phyloP scores from a whole-genome alignment of 1,140 invertebrate genomes.

The Sitophilus oryzae region DNA sequence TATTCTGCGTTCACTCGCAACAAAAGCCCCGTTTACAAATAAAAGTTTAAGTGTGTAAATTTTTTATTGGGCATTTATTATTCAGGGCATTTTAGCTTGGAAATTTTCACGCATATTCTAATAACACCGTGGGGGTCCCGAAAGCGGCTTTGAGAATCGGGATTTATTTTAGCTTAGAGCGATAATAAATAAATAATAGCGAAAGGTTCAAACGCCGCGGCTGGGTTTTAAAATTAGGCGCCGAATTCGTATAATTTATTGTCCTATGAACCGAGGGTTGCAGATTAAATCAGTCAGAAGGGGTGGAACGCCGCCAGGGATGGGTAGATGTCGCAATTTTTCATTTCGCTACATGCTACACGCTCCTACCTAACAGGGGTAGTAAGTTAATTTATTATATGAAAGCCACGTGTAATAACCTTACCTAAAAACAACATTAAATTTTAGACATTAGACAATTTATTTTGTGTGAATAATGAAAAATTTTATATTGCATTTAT shows the following conservation, averaged over 20 bases:
- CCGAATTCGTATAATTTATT: slow-evolving; percentile 5
- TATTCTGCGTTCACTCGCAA: not conserved
- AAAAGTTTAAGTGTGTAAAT: not conserved
- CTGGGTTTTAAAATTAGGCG: not conserved
- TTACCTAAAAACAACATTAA: too few relatives aligned
- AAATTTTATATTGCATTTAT: too few relatives aligned
- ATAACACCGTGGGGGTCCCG: not conserved
- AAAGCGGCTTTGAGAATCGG: slow-evolving; percentile 7
- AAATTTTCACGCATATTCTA: slow-evolving; percentile 15
- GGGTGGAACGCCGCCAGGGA: too few relatives aligned
- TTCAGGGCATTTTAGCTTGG: not conserved
- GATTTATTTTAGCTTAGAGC: slow-evolving; percentile 2
- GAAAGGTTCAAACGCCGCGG: slow-evolving; percentile 8
- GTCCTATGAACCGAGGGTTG: not conserved
- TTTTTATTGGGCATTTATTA: slow-evolving; percentile 2
- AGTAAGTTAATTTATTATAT: too few relatives aligned
- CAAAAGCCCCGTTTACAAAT: not conserved
- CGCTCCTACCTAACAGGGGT: too few relatives aligned
- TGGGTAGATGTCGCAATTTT: too few relatives aligned
- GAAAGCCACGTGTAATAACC: too few relatives aligned
- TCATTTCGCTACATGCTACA: too few relatives aligned
- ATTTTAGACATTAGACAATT: too few relatives aligned
- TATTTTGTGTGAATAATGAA: too few relatives aligned
- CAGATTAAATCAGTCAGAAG: too few relatives aligned
- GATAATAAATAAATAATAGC: slow-evolving; percentile 15